Evolutionary conservation across 37 sponge, comb jelly and placozoan genomes (phyloP).

Genomic region (Dysidea cf. avara): DNA sequence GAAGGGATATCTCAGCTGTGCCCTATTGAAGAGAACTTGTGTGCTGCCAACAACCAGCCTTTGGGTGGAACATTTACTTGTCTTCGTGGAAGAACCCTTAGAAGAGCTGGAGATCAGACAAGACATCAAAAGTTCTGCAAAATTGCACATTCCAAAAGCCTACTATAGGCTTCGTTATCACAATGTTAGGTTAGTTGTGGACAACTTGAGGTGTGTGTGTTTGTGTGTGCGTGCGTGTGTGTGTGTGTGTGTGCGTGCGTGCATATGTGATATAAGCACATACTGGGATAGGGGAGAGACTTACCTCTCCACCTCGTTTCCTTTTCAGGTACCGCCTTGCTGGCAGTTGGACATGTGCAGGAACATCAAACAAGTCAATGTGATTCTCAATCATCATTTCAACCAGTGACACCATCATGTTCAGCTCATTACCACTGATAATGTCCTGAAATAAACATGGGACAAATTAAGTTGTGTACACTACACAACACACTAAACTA

Average conservation of each 20-base stretch:
- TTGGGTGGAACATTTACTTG: too few relatives aligned
- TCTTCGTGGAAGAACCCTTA: too few relatives aligned
- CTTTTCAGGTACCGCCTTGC: not conserved
- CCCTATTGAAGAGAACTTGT: too few relatives aligned
- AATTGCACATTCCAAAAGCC: too few relatives aligned
- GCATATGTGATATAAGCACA: not conserved
- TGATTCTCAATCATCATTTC: conserved; percentile 47
- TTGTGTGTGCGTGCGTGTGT: conserved; percentile 57
- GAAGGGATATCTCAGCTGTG: too few relatives aligned
- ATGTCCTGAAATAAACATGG: conserved; percentile 10
- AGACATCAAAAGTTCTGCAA: too few relatives aligned
- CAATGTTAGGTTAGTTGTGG: too few relatives aligned
- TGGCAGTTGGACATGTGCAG: not conserved
- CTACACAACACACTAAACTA: not conserved
- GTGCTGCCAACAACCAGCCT: too few relatives aligned
- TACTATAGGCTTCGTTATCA: too few relatives aligned
- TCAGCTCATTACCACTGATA: not conserved
- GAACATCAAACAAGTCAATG: conserved; percentile 64
- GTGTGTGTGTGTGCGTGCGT: conserved; percentile 28
- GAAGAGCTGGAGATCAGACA: too few relatives aligned
- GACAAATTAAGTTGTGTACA: not conserved
- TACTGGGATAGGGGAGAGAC: too few relatives aligned
- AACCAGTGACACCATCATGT: conserved; percentile 32
- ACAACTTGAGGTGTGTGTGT: too few relatives aligned
- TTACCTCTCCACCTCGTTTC: not conserved